Evolutionary conservation across 2,797 vertebrate species (phyloP).

Genomic region (Hybognathus amarus): DNA sequence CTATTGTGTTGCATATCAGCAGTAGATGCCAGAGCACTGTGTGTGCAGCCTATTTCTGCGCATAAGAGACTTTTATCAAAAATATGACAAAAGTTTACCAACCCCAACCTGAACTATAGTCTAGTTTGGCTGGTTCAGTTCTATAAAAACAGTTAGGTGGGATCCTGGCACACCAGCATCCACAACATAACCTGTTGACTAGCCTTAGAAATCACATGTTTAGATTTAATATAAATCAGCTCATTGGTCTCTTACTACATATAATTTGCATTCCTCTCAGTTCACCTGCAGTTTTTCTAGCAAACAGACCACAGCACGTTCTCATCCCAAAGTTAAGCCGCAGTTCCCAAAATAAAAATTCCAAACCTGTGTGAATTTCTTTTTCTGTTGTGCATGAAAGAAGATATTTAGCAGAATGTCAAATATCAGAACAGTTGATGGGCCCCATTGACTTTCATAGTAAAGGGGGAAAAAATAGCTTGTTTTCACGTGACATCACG

Average conservation of each 20-base stretch:
- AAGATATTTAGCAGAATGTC: neutral
- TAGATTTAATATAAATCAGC: neutral
- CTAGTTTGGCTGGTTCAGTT: neutral
- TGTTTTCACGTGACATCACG: too few relatives aligned
- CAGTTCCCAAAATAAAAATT: neutral
- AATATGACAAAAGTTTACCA: neutral
- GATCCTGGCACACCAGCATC: neutral
- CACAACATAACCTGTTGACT: neutral
- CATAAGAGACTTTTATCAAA: neutral
- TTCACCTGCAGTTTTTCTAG: slow-evolving; percentile 3
- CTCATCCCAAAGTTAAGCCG: slow-evolving; percentile 54
- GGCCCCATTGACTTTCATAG: neutral
- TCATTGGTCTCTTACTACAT: neutral
- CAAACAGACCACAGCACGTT: slow-evolving; percentile 6
- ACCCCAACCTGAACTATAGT: neutral
- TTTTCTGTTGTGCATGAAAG: neutral
- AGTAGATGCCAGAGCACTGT: too few relatives aligned
- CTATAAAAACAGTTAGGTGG: neutral
- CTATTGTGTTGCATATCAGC: too few relatives aligned
- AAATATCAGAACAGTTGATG: neutral
- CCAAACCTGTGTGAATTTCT: neutral
- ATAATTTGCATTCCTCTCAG: slow-evolving; percentile 19
- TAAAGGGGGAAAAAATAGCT: neutral
- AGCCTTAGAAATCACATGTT: slow-evolving; percentile 2
- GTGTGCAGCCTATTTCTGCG: too few relatives aligned